Evolutionary conservation across 2,113 vertebrate species (phyloP).

Genomic region (Mohoua ochrocephala): DNA sequence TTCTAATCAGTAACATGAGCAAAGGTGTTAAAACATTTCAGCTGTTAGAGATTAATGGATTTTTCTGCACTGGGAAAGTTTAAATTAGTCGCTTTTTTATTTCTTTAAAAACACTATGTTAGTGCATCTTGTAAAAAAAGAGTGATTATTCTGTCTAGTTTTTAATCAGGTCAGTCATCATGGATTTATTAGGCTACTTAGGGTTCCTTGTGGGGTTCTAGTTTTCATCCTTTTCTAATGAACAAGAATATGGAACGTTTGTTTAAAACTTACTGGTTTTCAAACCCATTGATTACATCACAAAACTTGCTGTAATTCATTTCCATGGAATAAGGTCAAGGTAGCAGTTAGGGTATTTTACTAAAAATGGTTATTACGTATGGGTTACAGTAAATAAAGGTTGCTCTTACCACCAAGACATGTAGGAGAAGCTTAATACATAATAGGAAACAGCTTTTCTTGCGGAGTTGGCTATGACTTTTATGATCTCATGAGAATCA

Average conservation of each 20-base stretch:
- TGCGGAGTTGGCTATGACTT: background rate
- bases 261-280: background rate
- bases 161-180: background rate
- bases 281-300: background rate
- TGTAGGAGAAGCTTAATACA: background rate
- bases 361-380: background rate
- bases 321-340: background rate
- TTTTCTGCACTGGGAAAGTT: background rate
- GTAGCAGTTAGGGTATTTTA: background rate
- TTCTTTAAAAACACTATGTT: background rate
- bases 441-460: background rate
- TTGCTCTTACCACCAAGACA: background rate
- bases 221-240: background rate
- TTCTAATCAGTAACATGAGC: background rate
- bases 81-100: background rate
- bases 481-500: background rate
- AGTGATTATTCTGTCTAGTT: background rate
- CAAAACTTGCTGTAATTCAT: background rate
- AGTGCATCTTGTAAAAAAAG: background rate
- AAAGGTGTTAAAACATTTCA: background rate
- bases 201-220: background rate
- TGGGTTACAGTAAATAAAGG: background rate
- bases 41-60: background rate
- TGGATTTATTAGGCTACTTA: background rate
- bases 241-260: background rate